A percentile compares a stretch with the other conserved stretches of the same genome.
Evolutionary conservation across 2,888 invertebrate species (phyloP).

Genomic region (Sisyra terminalis): DNA sequence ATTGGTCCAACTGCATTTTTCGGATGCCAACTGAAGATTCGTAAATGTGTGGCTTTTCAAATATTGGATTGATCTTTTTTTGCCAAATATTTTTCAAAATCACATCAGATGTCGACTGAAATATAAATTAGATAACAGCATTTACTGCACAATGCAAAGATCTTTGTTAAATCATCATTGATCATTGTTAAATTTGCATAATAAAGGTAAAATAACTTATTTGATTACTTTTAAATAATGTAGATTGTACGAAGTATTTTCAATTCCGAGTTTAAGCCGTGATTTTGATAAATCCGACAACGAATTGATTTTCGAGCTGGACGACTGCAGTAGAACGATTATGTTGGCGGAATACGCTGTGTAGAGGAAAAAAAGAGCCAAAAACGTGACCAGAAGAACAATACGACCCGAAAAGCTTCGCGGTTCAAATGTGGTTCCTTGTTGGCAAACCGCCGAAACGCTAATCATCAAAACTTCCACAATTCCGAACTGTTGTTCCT

Average conservation of each 20-base stretch:
- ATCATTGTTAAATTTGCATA: too few species aligned
- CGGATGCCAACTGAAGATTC: constrained; percentile 28
- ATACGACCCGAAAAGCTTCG: constrained; percentile 23
- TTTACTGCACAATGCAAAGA: too few species aligned
- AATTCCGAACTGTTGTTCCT: constrained; percentile 16
- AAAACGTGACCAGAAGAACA: constrained; percentile 36
- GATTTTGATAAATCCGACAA: constrained; percentile 38
- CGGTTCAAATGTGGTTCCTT: constrained; percentile 31
- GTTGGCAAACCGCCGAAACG: constrained; percentile 33
- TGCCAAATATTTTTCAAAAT: too few species aligned
- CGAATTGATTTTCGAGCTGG: constrained; percentile 39
- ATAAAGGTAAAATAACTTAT: too few species aligned
- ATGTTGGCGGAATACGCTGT: constrained; percentile 51
- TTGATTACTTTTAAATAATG: constrained; percentile 39
- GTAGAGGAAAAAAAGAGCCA: constrained; percentile 41
- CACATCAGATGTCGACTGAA: too few species aligned
- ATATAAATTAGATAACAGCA: too few species aligned
- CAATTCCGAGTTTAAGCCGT: constrained; percentile 37
- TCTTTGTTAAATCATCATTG: too few species aligned
- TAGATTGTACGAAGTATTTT: constrained; percentile 41
- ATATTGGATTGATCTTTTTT: too few species aligned
- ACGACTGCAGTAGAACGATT: constrained; percentile 45
- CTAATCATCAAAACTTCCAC: constrained; percentile 31
- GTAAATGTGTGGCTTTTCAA: too few species aligned
- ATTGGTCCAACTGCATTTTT: constrained; percentile 38